phyloP scores from a whole-genome alignment of 2,888 invertebrate species.

The Melanotus villosus region DNA sequence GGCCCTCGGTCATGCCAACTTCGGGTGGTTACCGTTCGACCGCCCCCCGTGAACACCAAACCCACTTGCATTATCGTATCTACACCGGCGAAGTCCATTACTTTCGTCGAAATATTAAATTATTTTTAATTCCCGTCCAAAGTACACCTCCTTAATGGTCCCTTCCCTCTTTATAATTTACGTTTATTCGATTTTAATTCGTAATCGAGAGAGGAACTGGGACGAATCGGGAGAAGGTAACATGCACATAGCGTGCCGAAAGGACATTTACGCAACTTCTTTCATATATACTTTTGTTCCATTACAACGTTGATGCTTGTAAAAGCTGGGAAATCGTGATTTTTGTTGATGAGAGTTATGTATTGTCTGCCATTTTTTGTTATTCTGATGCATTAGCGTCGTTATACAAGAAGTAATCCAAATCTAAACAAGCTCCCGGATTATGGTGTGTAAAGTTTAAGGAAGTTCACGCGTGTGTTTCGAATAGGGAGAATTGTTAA shows the following conservation, averaged over 20 bases:
- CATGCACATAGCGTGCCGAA: constrained; percentile 27
- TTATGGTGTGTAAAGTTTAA: not conserved
- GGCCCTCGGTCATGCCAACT: constrained; percentile 52
- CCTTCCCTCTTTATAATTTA: constrained; percentile 2
- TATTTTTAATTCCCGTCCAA: constrained; percentile 22
- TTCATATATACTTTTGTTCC: constrained; percentile 25
- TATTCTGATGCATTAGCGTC: constrained; percentile 10
- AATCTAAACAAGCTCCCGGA: not conserved
- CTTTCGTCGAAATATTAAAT: constrained; percentile 14
- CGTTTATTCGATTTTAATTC: constrained; percentile 16
- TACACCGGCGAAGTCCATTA: constrained; percentile 7
- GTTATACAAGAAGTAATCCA: not conserved
- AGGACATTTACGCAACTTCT: constrained; percentile 32
- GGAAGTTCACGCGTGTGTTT: too few relatives aligned
- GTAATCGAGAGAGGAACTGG: not conserved
- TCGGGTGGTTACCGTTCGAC: constrained; percentile 34
- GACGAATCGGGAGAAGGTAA: constrained; percentile 1
- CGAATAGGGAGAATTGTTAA: not conserved
- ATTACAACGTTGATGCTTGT: constrained; percentile 18
- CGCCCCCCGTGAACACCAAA: not conserved
- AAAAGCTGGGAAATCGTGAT: constrained; percentile 24
- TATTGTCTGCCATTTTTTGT: not conserved
- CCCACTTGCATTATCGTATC: constrained; percentile 26
- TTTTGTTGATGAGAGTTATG: constrained; percentile 27
- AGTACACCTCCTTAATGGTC: constrained; percentile 7